Evolutionary conservation across 2,113 vertebrate genomes (phyloP), one percentile per base, ranked within the genome.

Genomic region (Macroglossus sobrinus): DNA sequence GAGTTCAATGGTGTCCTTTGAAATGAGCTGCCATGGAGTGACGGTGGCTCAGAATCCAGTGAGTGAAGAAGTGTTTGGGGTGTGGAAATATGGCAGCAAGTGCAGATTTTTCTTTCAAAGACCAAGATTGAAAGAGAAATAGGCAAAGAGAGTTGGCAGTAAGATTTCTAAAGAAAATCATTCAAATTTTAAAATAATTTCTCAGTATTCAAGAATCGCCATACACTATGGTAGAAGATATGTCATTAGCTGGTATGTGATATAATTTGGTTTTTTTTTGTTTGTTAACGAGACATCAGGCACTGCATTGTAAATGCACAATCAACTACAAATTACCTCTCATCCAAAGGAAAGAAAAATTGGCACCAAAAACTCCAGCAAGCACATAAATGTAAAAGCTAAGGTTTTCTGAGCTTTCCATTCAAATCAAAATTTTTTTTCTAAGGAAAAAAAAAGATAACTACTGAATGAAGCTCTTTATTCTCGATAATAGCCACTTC

Each of bases 321-420:
- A 94, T 94, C 13, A 47, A 90, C 84, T 75, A 47, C 68, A 96
- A 92, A 95, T 97, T 96, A 86, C 69, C 91, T 93, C 26, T 86
- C 64, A 87, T 87, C 57, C 84, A 94, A 94, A 95, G 66, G 35
- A 91, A 55, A 43, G 35, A 78, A 88, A 96, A 95, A 57, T 47
- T 80, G 89, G 84, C 93, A 92, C 45, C 5, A 24, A 69, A 64
- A 74, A 84, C 59, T 68, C 76, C 13, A 40, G 63, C 16, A 19
- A 53, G 57, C 24, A 69, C 4, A 7, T 75, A 86, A 94, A 57
- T 69, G 38, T n/a, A 82, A 95, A 95, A 95, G 38, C 84, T 84
- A 79, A 93, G 26, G 18, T 64, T 80, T 96, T 92, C 64, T 84
- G 63, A 86, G 61, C 50, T 96, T 96, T 69, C 18, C n/a, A 80